Evolutionary conservation across 2,797 vertebrate genomes (phyloP).

Genomic region (Sparidentex hasta): DNA sequence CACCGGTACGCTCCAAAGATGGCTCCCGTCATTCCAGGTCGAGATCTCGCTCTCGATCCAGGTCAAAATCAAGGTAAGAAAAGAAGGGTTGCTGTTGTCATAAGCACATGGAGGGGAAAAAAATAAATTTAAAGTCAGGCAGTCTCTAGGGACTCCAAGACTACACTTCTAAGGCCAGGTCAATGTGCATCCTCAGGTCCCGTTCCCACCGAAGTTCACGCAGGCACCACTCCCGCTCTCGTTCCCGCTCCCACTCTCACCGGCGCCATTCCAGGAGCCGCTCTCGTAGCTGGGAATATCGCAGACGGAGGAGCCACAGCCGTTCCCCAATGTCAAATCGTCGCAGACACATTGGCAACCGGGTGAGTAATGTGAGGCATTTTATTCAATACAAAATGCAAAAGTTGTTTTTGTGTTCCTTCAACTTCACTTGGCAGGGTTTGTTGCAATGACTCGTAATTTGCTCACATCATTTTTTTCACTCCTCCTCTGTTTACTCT

Average conservation of each 20-base stretch:
- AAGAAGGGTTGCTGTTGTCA: not conserved
- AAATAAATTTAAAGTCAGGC: not conserved
- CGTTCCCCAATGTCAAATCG: slow-evolving; percentile 98
- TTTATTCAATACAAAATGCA: too few species aligned
- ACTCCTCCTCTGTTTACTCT: not conserved
- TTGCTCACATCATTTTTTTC: not conserved
- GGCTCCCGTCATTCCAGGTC: slow-evolving; percentile 92
- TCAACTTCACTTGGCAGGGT: not conserved
- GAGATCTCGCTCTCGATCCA: slow-evolving; percentile 89
- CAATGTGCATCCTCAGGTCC: slow-evolving; percentile 83
- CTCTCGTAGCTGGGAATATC: slow-evolving; percentile 94
- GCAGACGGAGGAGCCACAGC: slow-evolving; percentile 91
- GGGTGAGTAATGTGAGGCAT: slow-evolving; percentile 81
- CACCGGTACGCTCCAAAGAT: slow-evolving; percentile 92
- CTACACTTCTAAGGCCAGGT: not conserved
- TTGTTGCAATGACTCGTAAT: not conserved
- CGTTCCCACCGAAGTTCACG: slow-evolving; percentile 95
- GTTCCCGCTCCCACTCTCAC: slow-evolving; percentile 93
- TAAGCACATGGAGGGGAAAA: too few species aligned
- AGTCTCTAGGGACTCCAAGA: not conserved
- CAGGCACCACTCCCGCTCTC: slow-evolving; percentile 92
- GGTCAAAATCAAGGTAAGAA: slow-evolving; percentile 86
- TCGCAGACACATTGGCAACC: slow-evolving; percentile 94
- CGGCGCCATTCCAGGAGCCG: slow-evolving; percentile 91
- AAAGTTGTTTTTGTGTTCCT: not conserved